These are phyloP conservation scores for Diplosoma virens DNA, from an alignment of 23 tunicate genomes.

Conservation along the genomic window DNA sequence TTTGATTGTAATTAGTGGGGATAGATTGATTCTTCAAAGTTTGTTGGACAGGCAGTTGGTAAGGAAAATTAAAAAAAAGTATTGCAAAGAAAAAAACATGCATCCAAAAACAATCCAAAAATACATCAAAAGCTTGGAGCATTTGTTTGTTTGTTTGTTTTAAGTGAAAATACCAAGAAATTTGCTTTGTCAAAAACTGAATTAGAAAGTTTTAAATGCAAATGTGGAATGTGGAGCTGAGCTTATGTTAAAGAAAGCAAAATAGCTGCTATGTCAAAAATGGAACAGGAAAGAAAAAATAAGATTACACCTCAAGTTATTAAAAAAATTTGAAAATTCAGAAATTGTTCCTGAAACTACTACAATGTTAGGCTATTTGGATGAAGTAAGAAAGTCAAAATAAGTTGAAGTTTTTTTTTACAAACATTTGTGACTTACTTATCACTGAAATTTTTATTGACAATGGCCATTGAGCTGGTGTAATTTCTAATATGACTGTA, in stretches of 20 bases:
- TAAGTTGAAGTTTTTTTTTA: background rate
- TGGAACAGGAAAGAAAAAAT: background rate
- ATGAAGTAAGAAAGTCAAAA: no score
- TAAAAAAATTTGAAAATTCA: background rate
- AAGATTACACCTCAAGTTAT: background rate
- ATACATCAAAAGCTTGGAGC: background rate
- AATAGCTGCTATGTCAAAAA: background rate
- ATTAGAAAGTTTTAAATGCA: background rate
- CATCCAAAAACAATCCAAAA: no score
- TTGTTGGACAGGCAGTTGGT: no score
- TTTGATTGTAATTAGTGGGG: no score
- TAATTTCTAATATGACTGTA: conserved; percentile 1
- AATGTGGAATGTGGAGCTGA: background rate
- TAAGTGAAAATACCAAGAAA: background rate
- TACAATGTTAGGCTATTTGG: no score
- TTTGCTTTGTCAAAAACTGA: background rate
- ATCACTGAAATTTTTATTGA: conserved; percentile 18
- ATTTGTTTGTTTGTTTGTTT: background rate
- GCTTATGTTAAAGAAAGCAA: background rate
- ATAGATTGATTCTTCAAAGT: no score
- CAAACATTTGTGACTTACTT: background rate
- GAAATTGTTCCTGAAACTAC: background rate
- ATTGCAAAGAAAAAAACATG: no score
- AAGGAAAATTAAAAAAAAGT: no score
- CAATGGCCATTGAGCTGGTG: conserved; percentile 5